Base-by-base conservation (phyloP, 2,888 invertebrate genomes). In the Volucella inanis region DNA sequence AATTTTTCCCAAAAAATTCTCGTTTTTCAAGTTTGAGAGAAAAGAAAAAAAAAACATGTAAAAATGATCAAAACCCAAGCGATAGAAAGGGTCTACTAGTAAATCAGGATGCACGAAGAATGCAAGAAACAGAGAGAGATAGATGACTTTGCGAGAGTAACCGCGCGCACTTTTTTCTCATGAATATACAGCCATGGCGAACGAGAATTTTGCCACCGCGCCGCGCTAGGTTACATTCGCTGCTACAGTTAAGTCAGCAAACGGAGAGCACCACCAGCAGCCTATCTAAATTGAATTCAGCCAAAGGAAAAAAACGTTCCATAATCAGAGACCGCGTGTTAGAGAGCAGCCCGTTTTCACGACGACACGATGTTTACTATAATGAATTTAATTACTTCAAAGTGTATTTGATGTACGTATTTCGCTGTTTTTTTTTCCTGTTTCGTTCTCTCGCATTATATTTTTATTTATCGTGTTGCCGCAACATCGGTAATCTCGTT, bases 321-420 rank as follows among this genome's bases (percentile, higher is more conserved):
- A 85, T 81, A 85, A 85, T 70, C 85, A 77, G 77, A 87, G 86
- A 86, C 86, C 86, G 86, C 86, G 86, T 86, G 86, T 82, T 82
- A 82, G 82, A 82, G 82, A 82, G 75, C 54, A 78, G 74, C 74
- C 70, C 74, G 68, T 81, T 77, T 86, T 68, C 77, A 81, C 81
- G 80, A 75, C 80, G 61, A 70, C 82, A 80, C 55, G 68, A 77
- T 86, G 86, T 86, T 86, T 86, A 82, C 86, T 86, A 86, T 86
- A 86, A 86, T 86, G 86, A 78, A 86, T 86, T 86, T 86, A 86
- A 86, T 86, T 86, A 86, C 86, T 82, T 82, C 86, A 78, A 86
- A 86, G 82, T 82, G 86, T 77, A 82, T 86, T 86, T 86, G 81
- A 81, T 86, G 77, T 86, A 86, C 85, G 85, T 86, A 74, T 82